Base-by-base conservation (phyloP, 2,797 vertebrate genomes). In the Acipenser ruthenus region DNA sequence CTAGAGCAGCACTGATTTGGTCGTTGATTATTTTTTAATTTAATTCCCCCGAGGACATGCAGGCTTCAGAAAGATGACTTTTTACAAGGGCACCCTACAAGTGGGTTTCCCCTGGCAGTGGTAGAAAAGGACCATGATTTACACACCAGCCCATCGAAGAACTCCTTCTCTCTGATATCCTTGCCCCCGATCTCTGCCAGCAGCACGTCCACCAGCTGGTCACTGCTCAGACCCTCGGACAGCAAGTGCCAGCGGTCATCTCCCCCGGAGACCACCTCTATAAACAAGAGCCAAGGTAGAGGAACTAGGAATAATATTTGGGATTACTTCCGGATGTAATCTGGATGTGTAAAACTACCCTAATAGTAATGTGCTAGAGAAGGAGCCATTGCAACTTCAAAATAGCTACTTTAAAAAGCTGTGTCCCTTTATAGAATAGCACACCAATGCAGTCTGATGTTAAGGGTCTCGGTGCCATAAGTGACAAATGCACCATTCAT, bases 191-290 rank as follows among this genome's bases (percentile, higher is more conserved):
- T 77, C 76, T 89, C 85, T 56, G 86, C 84, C 68, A 89, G 72
- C 49, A 91, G 78, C 4, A 89, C 73, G 3, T 85, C 81, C 15
- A 89, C 74, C 1, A 86, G 73, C 72, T 87, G 78, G 62, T 87
- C 70, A 0, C 88, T 92, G 66, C 75, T 87, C 64, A 85, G 88
- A 56, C 79, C 83, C 23, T 78, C 65, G 0, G 80, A 85, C 70
- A 89, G 75, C n/a, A 18, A 7, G 1, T 49, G 70, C 80, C 87
- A 88, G 52, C 65, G 77, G 0, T 79, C 75, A 13, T 11, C 37
- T 6, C 83, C 81, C 49, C 85, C 77, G 58, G 72, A 55, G 69
- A 82, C 67, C 65, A 87, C 68, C 8, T 70, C 86, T 87, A 72
- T 23, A 50, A n/a, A 59, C 50, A 63, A 2, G n/a, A 52, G 11